Evolutionary conservation across 2,113 vertebrate species (phyloP), one percentile per base, ranked within the genome.

Genomic region (Heterotis niloticus): DNA sequence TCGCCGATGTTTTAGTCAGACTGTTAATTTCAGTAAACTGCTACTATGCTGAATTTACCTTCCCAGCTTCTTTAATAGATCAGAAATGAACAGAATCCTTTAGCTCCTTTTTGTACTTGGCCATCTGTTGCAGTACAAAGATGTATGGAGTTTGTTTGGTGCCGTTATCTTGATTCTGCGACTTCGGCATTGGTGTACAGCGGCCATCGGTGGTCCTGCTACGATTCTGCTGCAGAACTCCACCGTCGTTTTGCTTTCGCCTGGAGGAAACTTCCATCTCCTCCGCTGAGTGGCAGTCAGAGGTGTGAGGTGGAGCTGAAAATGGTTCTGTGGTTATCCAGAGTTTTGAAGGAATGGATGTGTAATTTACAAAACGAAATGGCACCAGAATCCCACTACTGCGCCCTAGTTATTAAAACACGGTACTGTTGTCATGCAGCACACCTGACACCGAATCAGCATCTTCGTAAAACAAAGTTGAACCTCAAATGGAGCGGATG

Each of bases 301-400:
- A 0, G 9, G 9, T 73, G 70, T 28, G 54, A 26, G 57, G 71
- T 20, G n/a, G 51, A 72, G 51, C 44, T 10, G 69, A 52, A n/a
- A 72, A n/a, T n/a, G 11, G 34, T 51, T 24, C 69, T 72, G 69
- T 72, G 52, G 69, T 23, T 23, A 12, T 20, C 44, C 7, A 51
- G 18, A 51, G 69, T 10, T 71, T 71, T 71, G 51, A 71, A 52
- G 9, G 20, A 71, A 44, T 71, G 29, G 34, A 34, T 92, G 5
- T 91, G 90, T 77, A 80, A 83, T n/a, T n/a, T n/a, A n/a, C n/a
- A n/a, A n/a, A n/a, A n/a, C n/a, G n/a, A n/a, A n/a, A n/a, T n/a
- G n/a, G n/a, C n/a, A n/a, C n/a, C n/a, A n/a, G n/a, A n/a, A n/a
- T n/a, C n/a, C n/a, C n/a, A n/a, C n/a, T n/a, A n/a, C n/a, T n/a